phyloP scores from a whole-genome alignment of 2,797 vertebrate species.

The Chrosomus eos region DNA sequence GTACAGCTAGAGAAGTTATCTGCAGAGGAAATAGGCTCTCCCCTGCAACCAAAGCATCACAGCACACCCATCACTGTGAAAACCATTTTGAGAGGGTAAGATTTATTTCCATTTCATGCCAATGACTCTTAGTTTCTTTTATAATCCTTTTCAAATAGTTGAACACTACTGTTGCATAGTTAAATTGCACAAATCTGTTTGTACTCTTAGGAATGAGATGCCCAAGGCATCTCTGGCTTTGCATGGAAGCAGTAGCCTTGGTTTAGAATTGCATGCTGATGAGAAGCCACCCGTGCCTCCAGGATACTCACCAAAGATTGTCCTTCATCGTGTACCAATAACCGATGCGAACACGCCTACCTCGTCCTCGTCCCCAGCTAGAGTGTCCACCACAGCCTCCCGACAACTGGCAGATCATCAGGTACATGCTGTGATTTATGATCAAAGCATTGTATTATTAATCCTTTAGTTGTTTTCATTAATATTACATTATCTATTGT shows the following conservation, averaged over 20 bases:
- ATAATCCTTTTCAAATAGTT: neutral
- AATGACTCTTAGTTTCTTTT: neutral
- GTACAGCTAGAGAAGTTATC: slow-evolving; percentile 13
- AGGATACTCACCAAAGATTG: slow-evolving; percentile 27
- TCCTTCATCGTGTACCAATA: slow-evolving; percentile 26
- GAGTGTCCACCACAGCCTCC: neutral
- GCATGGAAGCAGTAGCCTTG: neutral
- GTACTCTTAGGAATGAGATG: slow-evolving; percentile 12
- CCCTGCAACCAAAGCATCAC: slow-evolving; percentile 26
- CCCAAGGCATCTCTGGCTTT: neutral
- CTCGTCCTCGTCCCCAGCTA: slow-evolving; percentile 33
- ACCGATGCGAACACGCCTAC: neutral
- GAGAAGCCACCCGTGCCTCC: neutral
- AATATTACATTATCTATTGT: neutral
- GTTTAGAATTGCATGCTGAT: neutral
- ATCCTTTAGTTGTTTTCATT: neutral
- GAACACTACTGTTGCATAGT: neutral
- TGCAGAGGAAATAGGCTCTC: slow-evolving; percentile 13
- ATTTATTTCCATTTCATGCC: neutral
- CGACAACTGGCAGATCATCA: neutral
- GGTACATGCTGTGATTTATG: neutral
- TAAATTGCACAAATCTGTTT: neutral
- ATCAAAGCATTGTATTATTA: neutral
- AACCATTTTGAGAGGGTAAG: slow-evolving; percentile 8
- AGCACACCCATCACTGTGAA: slow-evolving; percentile 33